Evolutionary conservation across 2,113 vertebrate genomes (phyloP), one percentile per base, ranked within the genome.

Genomic region (Corythornis vintsioides): DNA sequence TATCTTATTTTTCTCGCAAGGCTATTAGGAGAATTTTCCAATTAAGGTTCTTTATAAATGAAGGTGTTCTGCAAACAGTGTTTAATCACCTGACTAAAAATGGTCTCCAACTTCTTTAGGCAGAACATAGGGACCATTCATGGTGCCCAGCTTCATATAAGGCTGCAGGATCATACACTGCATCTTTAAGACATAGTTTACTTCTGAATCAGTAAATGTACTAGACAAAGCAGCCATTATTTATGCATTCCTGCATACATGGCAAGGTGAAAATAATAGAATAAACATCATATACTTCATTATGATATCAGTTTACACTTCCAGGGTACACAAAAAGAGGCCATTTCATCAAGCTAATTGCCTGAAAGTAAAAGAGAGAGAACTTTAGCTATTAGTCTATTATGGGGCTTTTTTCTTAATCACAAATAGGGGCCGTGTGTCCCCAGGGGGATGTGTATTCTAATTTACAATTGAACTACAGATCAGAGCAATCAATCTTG

Each of bases 381-480:
- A 99, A 99, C 98, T 99, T 99, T 98, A 97, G 98, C 98, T 98
- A 98, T 98, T 98, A 98, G 98, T 98, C 98, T 98, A 98, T 99
- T 98, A 99, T 96, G 96, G 98, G 98, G 97, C 98, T 98, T 99
- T 99, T 99, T 99, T 99, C 98, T 98, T 99, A 99, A 99, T 99
- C 98, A 99, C 99, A 99, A 99, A 99, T 99, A 98, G 98, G 98
- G 98, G 98, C 98, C 98, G 97, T 98, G 98, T 98, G 98, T 99
- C 98, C 98, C 98, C 97, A 83, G 97, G 98, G 99, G 98, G 98
- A 98, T 97, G 98, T 98, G 98, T 98, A 98, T 99, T 99, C 98
- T 99, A 99, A 99, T 99, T 99, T 99, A 99, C 98, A 99, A 99
- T 98, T 99, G 98, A 99, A 99, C 98, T 98, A 98, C 98, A 98